phyloP scores from a whole-genome alignment of 2,888 invertebrate genomes.

The Ennomos fuscantarius region DNA sequence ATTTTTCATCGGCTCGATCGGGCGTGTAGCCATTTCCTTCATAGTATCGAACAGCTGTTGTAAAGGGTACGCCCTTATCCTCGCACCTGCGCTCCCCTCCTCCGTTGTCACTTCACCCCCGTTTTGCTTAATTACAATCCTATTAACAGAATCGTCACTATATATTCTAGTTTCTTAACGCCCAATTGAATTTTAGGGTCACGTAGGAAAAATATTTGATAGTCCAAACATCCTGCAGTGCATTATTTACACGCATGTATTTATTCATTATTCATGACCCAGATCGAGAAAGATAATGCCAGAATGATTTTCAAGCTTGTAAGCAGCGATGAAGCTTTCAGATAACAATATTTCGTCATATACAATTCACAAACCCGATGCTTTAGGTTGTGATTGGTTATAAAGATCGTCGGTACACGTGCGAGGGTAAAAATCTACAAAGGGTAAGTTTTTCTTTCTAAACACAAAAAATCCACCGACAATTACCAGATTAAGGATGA shows the following conservation, averaged over 20 bases:
- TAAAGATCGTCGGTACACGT: slow-evolving; percentile 70
- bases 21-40: slow-evolving; percentile 66
- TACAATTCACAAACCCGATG: slow-evolving; percentile 56
- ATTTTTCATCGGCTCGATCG: slow-evolving; percentile 58
- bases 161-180: slow-evolving; percentile 55
- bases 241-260: slow-evolving; percentile 47
- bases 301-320: slow-evolving; percentile 47
- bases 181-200: slow-evolving; percentile 59
- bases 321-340: slow-evolving; percentile 43
- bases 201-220: slow-evolving; percentile 55
- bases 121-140: slow-evolving; percentile 72
- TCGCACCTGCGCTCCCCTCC: slow-evolving; percentile 71
- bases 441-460: slow-evolving; percentile 68
- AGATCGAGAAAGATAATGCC: slow-evolving; percentile 47
- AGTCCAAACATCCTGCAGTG: slow-evolving; percentile 45
- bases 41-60: slow-evolving; percentile 74
- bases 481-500: slow-evolving; percentile 79
- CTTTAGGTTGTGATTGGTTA: slow-evolving; percentile 65
- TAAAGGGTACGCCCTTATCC: slow-evolving; percentile 77
- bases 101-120: slow-evolving; percentile 56
- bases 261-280: slow-evolving; percentile 50
- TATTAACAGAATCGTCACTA: slow-evolving; percentile 64
- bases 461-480: slow-evolving; percentile 70
- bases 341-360: slow-evolving; percentile 65
- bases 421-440: slow-evolving; percentile 74